Evolutionary conservation across 1,140 invertebrate species (phyloP), one percentile per base, ranked within the genome.

Genomic region (Copidosoma floridanum): DNA sequence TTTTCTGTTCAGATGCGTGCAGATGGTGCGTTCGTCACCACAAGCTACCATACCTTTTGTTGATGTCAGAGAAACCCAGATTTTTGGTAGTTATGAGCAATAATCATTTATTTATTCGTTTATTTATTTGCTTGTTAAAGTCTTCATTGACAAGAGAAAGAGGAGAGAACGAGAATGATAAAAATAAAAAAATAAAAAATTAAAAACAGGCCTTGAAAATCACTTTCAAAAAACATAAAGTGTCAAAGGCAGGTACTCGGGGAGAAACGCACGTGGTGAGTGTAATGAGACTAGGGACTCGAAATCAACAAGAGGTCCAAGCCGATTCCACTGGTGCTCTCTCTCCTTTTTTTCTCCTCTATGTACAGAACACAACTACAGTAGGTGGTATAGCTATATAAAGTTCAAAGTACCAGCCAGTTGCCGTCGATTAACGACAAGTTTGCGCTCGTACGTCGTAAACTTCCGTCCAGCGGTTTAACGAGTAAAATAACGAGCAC

Each of bases 1-100:
- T n/a, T 41, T n/a, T 41, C 43, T 68, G 1, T 70, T 16, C 64
- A 79, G 76, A 44, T 80, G 76, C 60, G 70, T 72, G 54, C 70
- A 77, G 24, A 61, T 56, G 26, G 61, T 80, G 7, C 57, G 68
- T 47, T 71, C 69, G 35, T 51, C 60, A 16, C n/a, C 29, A 8
- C 29, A 32, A 32, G 29, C 12, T 12, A 32, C 6, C 6, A 32
- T 8, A 32, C 6, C 29, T 32, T 12, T 32, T 12, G 29, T 32
- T 32, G 29, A 32, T 12, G 12, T 8, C 6, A 32, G 29, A 12
- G 12, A 6, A 12, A 32, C 6, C 6, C 6, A 6, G 12, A 75
- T 66, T 40, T 48, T 38, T 21, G 40, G 52, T 60, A 51, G 47
- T 41, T 21, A 52, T 60, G n/a, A n/a, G n/a, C n/a, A n/a, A n/a